phyloP scores from a whole-genome alignment of 2,888 invertebrate genomes.

The Drosophila kanekoi region DNA sequence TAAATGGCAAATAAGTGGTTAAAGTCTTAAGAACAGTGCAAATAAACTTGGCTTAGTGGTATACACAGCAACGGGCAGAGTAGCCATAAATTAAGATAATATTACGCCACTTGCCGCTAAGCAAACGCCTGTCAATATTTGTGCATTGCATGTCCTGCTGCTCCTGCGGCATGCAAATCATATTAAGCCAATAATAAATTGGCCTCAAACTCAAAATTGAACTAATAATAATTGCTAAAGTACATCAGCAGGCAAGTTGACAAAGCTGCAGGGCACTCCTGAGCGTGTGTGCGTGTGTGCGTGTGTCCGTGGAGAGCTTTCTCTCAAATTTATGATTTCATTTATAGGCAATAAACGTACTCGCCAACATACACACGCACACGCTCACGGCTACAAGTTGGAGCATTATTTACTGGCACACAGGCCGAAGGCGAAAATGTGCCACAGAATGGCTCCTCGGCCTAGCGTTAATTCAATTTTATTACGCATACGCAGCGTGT shows the following conservation, averaged over 20 bases:
- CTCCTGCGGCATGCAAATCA: constrained; percentile 29
- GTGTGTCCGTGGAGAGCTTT: constrained; percentile 28
- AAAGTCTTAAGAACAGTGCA: constrained; percentile 18
- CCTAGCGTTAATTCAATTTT: constrained; percentile 69
- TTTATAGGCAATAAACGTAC: constrained; percentile 59
- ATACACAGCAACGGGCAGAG: too few species aligned
- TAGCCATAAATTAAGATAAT: constrained; percentile 58
- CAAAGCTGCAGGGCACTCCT: constrained; percentile 30
- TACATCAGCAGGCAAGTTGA: constrained; percentile 44
- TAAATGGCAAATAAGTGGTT: constrained; percentile 11
- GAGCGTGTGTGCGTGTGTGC: constrained; percentile 1
- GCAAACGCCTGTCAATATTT: constrained; percentile 51
- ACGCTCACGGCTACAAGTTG: background rate
- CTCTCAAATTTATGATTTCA: constrained; percentile 65
- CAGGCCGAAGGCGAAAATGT: constrained; percentile 54
- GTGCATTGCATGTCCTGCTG: constrained; percentile 24
- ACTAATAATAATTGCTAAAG: constrained; percentile 65
- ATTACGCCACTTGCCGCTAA: constrained; percentile 39
- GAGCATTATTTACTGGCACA: constrained; percentile 52
- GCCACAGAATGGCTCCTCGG: constrained; percentile 48
- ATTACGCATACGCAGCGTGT: constrained; percentile 70
- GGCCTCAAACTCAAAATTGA: constrained; percentile 46
- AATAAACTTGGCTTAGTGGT: constrained; percentile 28
- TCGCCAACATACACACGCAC: constrained; percentile 6
- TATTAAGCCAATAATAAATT: constrained; percentile 50